Evolutionary conservation across 2,888 invertebrate species (phyloP).

Genomic region (Sphecodes monilicornis): DNA sequence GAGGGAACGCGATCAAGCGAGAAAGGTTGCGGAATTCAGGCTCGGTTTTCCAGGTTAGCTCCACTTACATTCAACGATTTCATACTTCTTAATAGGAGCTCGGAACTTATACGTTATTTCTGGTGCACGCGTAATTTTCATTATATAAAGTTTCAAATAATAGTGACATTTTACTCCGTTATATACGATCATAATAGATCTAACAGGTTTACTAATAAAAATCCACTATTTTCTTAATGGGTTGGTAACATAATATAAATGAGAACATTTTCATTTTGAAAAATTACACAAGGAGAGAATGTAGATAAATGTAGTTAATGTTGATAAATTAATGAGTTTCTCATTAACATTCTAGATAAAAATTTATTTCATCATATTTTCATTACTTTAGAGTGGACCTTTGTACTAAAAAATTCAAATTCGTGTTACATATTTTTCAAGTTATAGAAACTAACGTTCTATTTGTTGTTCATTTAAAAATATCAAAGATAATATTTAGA

Average conservation of each 20-base stretch:
- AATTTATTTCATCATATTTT: not conserved
- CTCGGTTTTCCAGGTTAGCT: constrained; percentile 5
- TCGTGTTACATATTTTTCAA: too few species aligned
- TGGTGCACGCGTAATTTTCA: not conserved
- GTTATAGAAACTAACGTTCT: too few species aligned
- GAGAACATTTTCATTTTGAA: not conserved
- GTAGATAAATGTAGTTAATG: too few species aligned
- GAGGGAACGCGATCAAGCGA: constrained; percentile 22
- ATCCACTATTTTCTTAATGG: not conserved
- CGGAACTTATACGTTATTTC: not conserved
- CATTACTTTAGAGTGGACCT: not conserved
- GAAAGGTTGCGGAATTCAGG: constrained; percentile 25
- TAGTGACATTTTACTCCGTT: not conserved
- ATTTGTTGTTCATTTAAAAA: too few species aligned
- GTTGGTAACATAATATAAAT: not conserved
- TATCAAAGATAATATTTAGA: too few species aligned
- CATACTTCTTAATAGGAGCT: not conserved
- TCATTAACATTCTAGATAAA: not conserved
- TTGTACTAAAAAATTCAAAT: not conserved
- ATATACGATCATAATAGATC: not conserved
- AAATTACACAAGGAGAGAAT: not conserved
- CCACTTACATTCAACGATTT: not conserved
- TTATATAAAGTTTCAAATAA: not conserved
- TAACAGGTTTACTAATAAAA: not conserved
- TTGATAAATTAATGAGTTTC: not conserved